These are phyloP conservation scores for Pygmarrhopalites habei DNA, from an alignment of 1,140 invertebrate species.

Conservation along the genomic window DNA sequence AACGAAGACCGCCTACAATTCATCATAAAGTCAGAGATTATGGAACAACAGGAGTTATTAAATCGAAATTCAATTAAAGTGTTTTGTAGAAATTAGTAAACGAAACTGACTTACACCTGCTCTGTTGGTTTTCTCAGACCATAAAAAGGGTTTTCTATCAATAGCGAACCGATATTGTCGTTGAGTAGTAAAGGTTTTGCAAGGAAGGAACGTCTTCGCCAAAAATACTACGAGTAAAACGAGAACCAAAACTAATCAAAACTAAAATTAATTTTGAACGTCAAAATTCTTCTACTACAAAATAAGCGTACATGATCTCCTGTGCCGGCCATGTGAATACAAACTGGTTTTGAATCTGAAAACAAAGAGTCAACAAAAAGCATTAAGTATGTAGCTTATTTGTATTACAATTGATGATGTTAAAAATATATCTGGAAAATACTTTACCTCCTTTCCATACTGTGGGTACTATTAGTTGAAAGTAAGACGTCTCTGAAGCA, in stretches of 20 bases:
- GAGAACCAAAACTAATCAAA: too few relatives aligned
- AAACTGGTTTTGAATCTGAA: slow-evolving; percentile 67
- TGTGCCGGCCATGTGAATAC: slow-evolving; percentile 92
- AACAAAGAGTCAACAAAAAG: too few relatives aligned
- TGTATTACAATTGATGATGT: too few relatives aligned
- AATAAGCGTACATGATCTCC: slow-evolving; percentile 84
- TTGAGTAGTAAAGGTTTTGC: slow-evolving; percentile 85
- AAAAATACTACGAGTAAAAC: slow-evolving; percentile 67
- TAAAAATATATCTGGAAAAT: too few relatives aligned
- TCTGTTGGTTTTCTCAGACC: slow-evolving; percentile 83
- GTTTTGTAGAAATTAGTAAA: not conserved
- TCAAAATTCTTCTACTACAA: too few relatives aligned
- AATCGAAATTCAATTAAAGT: slow-evolving; percentile 11
- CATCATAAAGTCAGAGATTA: slow-evolving; percentile 13
- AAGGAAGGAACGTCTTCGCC: slow-evolving; percentile 79
- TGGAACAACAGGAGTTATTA: not conserved
- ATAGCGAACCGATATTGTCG: slow-evolving; percentile 81
- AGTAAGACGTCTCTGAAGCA: slow-evolving; percentile 70
- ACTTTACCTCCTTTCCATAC: slow-evolving; percentile 72
- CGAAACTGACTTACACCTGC: slow-evolving; percentile 63
- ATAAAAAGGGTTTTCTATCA: slow-evolving; percentile 97
- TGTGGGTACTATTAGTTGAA: slow-evolving; percentile 76
- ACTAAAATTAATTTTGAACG: too few relatives aligned
- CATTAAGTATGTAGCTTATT: too few relatives aligned
- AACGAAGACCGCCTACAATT: slow-evolving; percentile 80